Conservation (phyloP, 2,797 vertebrate species). For the Syngnathus acus region DNA sequence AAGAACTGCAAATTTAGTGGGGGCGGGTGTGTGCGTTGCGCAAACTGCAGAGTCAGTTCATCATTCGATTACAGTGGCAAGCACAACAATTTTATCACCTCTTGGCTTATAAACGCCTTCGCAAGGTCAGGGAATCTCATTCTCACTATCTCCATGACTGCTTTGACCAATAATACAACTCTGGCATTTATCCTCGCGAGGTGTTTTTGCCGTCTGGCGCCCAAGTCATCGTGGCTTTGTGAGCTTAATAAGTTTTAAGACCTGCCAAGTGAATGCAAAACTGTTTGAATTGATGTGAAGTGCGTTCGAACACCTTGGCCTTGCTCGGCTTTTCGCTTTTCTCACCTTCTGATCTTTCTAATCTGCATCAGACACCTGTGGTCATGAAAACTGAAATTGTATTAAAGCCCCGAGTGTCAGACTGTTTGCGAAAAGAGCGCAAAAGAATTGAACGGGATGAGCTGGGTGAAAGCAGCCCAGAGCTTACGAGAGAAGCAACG, state of each 20-base stretch:
- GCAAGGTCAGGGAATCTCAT: slow-evolving; percentile 44
- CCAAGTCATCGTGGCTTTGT: neutral
- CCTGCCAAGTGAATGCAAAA: neutral
- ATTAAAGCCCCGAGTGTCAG: neutral
- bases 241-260: neutral
- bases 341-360: neutral
- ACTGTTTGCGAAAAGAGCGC: neutral
- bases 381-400: neutral
- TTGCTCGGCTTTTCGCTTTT: neutral
- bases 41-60: slow-evolving; percentile 60
- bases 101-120: slow-evolving; percentile 38
- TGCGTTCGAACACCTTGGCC: too few species aligned
- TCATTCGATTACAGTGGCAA: slow-evolving; percentile 56
- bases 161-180: neutral
- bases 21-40: slow-evolving; percentile 32
- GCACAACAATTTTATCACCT: slow-evolving; percentile 23
- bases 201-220: neutral
- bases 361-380: slow-evolving; percentile 1
- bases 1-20: slow-evolving; percentile 11
- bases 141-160: slow-evolving; percentile 5
- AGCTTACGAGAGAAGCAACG: slow-evolving; percentile 23
- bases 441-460: slow-evolving; percentile 38
- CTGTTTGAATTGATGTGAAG: neutral
- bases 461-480: slow-evolving; percentile 44
- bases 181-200: neutral